Evolutionary conservation across 2,113 vertebrate species (phyloP), one percentile per base, ranked within the genome.

Genomic region (Beaufortia kweichowensis): DNA sequence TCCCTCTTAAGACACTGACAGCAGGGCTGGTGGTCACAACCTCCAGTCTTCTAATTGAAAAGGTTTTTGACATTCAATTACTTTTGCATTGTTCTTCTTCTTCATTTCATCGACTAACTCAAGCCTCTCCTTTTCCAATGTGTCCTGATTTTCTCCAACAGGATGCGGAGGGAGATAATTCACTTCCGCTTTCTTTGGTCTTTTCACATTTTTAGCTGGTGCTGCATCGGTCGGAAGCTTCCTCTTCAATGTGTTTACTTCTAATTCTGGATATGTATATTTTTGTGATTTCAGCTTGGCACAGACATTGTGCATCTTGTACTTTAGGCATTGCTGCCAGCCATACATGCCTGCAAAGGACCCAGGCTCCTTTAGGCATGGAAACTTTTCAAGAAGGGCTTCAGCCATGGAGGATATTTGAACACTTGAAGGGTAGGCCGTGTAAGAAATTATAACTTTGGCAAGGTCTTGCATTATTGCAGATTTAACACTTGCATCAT

Each of bases 321-420:
- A 41, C 19, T 48, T 48, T 4, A 48, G 14, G 46, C 48, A 14
- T 5, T 72, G 57, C 19, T 79, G 17, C 57, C 69, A 79, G 9
- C 60, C 77, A 64, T 64, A 57, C 28, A 62, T 53, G 1, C 41
- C 77, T 39, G 46, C 19, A 35, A 64, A 73, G 0, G 59, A 79
- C 5, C 29, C 31, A 28, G 46, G 59, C 33, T 79, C 69, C 35
- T 46, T 74, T 0, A 73, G 33, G 8, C 46, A 73, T 55, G 43
- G 29, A 12, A 24, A 66, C 15, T 60, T 73, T 1, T 50, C 9
- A 15, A 74, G 2, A 28, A 73, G 50, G 17, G 75, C 74, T 81
- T 77, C 67, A 24, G 60, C 77, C n/a, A 79, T 68, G 23, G 63
- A 65, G 15, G 8, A 28, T 17, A 62, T 62, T 21, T 35, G 60